Evolutionary conservation across 2,888 invertebrate genomes (phyloP).

Genomic region (Sthenelais limicola): DNA sequence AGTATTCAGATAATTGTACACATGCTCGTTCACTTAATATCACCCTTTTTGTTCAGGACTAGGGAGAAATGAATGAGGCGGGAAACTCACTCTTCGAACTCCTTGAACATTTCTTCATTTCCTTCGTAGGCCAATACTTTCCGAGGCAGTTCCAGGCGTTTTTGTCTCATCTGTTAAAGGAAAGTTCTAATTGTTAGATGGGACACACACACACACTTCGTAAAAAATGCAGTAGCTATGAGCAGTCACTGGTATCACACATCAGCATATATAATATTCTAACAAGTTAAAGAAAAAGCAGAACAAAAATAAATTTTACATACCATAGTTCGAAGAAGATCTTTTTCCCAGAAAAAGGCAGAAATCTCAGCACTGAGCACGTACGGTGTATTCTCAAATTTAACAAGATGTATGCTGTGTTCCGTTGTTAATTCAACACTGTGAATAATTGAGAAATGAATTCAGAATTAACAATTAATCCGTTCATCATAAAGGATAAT

Average conservation of each 20-base stretch:
- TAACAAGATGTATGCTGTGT: conserved; percentile 58
- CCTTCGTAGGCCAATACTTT: conserved; percentile 34
- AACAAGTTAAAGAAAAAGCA: background rate
- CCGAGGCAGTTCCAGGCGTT: conserved; percentile 9
- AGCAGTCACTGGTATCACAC: background rate
- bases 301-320: conserved; percentile 30
- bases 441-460: too few species aligned
- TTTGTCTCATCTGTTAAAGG: conserved; percentile 16
- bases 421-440: conserved; percentile 59
- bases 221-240: background rate
- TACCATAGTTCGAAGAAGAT: conserved; percentile 64
- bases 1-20: too few species aligned
- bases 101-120: conserved; percentile 43
- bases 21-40: too few species aligned
- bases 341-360: conserved; percentile 63
- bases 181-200: background rate
- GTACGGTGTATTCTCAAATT: conserved; percentile 56
- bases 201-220: too few species aligned
- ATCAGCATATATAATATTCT: background rate
- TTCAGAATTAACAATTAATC: too few species aligned
- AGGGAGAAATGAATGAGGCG: background rate
- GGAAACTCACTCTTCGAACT: conserved; percentile 38
- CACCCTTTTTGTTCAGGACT: background rate
- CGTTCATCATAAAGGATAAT: too few species aligned
- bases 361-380: conserved; percentile 62